Base-by-base conservation (phyloP, 2,888 invertebrate species). In the Abrostola tripartita region DNA sequence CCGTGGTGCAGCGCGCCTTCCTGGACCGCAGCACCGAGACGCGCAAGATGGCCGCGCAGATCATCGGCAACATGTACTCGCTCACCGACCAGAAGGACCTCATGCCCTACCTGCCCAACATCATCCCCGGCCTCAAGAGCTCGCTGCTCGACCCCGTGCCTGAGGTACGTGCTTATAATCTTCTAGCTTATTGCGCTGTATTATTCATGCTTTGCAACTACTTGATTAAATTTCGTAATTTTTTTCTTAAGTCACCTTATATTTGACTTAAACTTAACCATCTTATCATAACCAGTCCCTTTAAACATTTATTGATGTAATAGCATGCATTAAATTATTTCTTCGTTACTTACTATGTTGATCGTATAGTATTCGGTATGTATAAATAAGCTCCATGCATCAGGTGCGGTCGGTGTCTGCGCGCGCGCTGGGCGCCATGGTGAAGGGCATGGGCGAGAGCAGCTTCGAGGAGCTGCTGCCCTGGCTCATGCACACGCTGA, bases 41-140 rank as follows among this genome's bases (percentile, higher is more conserved):
- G 0, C 96, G 99, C 81, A 99, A 99, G 95, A 99, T 99, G 99
- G 99, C 99, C 0, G 99, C 99, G 5, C 99, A 99, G 95, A 99
- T 99, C 88, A 99, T 99, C 81, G 99, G 99, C 64, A 99, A 99
- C 92, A 99, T 99, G 99, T 99, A 99, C 93, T 99, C 99, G 0
- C 95, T 99, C 52, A 99, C 99, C 0, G 99, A 99, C 93, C 99
- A 99, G 91, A 99, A 99, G 95, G 99, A 99, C 90, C 95, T 99
- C 72, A 96, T 98, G 78, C 99, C 99, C 0, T 99, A 99, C 91
- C 95, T 99, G 83, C 98, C 98, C 0, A 98, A 97, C 54, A 98
- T 99, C 75, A 98, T 99, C 71, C 99, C 99, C 0, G 99, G 99
- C 0, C 93, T 99, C 65, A 99, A 99, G 93, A 97, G 97, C 69